Evolutionary conservation across 2,113 vertebrate species (phyloP).

Genomic region (Grantiella picta): DNA sequence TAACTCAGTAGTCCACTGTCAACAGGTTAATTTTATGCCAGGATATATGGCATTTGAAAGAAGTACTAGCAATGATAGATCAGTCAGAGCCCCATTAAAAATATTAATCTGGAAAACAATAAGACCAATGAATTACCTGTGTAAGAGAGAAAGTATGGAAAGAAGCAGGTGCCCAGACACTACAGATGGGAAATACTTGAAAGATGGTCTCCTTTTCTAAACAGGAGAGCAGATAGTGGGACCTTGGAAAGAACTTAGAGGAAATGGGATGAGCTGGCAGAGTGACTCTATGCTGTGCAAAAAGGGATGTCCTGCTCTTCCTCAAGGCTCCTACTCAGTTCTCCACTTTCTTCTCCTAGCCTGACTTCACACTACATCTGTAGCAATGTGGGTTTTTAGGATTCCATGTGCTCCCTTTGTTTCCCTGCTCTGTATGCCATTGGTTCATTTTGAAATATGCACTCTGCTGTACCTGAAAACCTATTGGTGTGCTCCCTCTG

Average conservation of each 20-base stretch:
- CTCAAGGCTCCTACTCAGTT: background rate
- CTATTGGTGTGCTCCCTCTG: too few species aligned
- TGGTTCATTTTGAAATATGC: too few species aligned
- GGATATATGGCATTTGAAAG: background rate
- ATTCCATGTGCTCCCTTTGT: too few species aligned
- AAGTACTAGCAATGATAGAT: background rate
- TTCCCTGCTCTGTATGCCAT: too few species aligned
- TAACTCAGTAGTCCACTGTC: background rate
- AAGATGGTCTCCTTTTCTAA: background rate
- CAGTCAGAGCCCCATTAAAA: background rate
- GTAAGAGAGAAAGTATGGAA: background rate
- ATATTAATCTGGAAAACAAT: background rate
- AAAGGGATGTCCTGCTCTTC: background rate
- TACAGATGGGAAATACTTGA: background rate
- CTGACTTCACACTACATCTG: background rate
- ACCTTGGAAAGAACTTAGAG: background rate
- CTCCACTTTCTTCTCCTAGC: background rate
- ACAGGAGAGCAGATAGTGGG: background rate
- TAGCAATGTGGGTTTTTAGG: too few species aligned
- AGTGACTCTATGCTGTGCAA: background rate
- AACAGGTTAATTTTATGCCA: background rate
- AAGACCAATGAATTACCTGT: background rate
- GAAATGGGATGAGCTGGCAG: background rate
- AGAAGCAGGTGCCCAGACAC: fast-evolving
- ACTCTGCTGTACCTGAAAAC: too few species aligned